Percentiles rank a stretch among this genome's conserved stretches.
phyloP scores from a whole-genome alignment of 2,113 vertebrate species.

The Vireo altiloquus region DNA sequence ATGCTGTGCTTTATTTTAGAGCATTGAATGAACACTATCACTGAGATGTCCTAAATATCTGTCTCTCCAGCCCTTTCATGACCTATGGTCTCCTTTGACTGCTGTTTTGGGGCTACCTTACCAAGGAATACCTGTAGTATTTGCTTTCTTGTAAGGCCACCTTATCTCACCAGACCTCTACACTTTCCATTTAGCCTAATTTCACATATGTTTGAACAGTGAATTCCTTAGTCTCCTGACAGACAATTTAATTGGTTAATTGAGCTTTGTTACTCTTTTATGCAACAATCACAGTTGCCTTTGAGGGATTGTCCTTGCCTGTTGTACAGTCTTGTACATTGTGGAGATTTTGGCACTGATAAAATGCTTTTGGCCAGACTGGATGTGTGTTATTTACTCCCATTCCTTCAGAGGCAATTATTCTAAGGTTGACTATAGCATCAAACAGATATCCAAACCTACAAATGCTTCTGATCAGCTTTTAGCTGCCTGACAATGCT shows the following conservation, averaged over 20 bases:
- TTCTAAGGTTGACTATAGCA: background rate
- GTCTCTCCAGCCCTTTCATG: background rate
- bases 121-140: background rate
- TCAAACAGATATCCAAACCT: background rate
- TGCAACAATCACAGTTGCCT: background rate
- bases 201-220: background rate
- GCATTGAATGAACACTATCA: background rate
- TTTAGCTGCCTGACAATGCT: background rate
- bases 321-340: background rate
- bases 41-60: background rate
- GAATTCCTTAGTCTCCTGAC: background rate
- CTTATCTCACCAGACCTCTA: background rate
- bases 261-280: slow-evolving; percentile 1
- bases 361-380: background rate
- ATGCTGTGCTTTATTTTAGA: background rate
- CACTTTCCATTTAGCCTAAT: background rate
- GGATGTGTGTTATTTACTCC: background rate
- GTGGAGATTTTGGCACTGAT: slow-evolving; percentile 31
- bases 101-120: background rate
- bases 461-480: slow-evolving; percentile 4
- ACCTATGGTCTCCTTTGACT: background rate
- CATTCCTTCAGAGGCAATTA: background rate
- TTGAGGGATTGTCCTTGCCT: background rate
- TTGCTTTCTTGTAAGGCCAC: background rate
- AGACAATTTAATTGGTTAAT: slow-evolving; percentile 20